Conservation (phyloP, 2,888 invertebrate genomes). For the Pachycephus smyrnensis region DNA sequence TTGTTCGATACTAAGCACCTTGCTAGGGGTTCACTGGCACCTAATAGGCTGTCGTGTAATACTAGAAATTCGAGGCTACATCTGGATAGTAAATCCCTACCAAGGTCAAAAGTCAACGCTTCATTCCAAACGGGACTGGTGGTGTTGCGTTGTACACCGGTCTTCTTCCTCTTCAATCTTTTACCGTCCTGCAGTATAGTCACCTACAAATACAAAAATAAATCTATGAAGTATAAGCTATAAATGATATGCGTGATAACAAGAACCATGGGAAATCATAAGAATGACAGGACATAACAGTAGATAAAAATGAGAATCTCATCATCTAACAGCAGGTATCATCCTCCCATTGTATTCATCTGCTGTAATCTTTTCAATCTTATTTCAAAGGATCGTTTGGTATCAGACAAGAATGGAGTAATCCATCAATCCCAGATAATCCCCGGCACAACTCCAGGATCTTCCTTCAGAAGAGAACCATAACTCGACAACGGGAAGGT, state of each 20-base stretch:
- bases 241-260: neutral
- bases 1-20: constrained; percentile 67
- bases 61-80: constrained; percentile 73
- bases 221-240: neutral
- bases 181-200: constrained; percentile 66
- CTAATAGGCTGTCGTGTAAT: constrained; percentile 73
- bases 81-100: constrained; percentile 70
- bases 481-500: neutral
- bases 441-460: neutral
- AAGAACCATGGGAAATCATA: too few relatives aligned
- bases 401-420: too few relatives aligned
- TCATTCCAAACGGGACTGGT: constrained; percentile 70
- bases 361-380: too few relatives aligned
- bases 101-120: constrained; percentile 68
- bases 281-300: too few relatives aligned
- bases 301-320: too few relatives aligned
- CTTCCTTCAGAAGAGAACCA: neutral
- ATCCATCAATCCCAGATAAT: neutral
- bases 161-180: constrained; percentile 69
- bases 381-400: too few relatives aligned
- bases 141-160: constrained; percentile 68
- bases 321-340: too few relatives aligned
- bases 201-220: constrained; percentile 39
- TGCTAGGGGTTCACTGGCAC: constrained; percentile 72
- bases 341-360: too few relatives aligned